These are phyloP conservation scores for Drosophila anceps DNA, from an alignment of 2,888 invertebrate genomes.

Conservation along the genomic window DNA sequence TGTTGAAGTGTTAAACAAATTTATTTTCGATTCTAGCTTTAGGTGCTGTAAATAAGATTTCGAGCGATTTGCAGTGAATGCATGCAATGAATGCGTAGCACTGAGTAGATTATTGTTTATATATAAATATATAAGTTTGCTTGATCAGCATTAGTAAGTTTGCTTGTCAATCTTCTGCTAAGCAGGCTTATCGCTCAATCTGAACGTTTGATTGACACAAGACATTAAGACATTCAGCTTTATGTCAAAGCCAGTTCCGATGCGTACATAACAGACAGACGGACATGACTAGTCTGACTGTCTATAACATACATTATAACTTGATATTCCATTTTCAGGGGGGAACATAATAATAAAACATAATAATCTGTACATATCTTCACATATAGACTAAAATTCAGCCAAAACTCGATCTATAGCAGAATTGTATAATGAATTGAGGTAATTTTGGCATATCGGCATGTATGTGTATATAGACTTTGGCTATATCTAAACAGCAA, in stretches of 20 bases:
- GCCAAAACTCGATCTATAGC: too few relatives aligned
- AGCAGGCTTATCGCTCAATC: background rate
- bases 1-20: slow-evolving; percentile 11
- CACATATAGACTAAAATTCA: too few relatives aligned
- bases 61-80: background rate
- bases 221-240: background rate
- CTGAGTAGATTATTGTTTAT: background rate
- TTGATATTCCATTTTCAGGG: too few relatives aligned
- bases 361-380: too few relatives aligned
- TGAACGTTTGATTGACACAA: background rate
- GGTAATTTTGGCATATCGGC: background rate
- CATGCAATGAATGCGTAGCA: background rate
- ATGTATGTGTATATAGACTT: background rate
- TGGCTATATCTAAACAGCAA: background rate
- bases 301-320: too few relatives aligned
- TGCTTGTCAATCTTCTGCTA: background rate
- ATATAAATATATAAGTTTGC: background rate
- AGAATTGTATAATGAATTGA: too few relatives aligned
- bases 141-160: background rate
- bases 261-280: too few relatives aligned
- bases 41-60: background rate
- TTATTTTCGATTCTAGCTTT: slow-evolving; percentile 2
- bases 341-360: too few relatives aligned
- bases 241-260: background rate
- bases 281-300: too few relatives aligned